Evolutionary conservation across 2,888 invertebrate genomes (phyloP).

Genomic region (Pomacea canaliculata): DNA sequence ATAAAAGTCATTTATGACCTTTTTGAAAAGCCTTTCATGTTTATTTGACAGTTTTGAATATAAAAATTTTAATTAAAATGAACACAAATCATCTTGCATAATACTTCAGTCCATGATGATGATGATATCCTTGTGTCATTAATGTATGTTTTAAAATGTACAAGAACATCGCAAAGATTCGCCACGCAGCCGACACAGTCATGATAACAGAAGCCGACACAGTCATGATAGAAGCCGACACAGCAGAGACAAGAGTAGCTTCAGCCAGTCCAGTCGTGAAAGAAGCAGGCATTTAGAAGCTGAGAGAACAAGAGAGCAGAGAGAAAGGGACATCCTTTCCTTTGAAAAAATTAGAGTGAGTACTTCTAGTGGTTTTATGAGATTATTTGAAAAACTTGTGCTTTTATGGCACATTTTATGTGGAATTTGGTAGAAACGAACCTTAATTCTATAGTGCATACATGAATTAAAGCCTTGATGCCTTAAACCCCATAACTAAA

Average conservation of each 20-base stretch:
- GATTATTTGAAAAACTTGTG: neutral
- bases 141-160: neutral
- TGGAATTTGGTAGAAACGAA: neutral
- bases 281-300: slow-evolving; percentile 26
- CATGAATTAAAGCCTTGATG: too few relatives aligned
- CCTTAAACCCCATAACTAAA: too few relatives aligned
- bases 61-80: too few relatives aligned
- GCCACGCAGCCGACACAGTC: neutral
- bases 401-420: neutral
- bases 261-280: slow-evolving; percentile 24
- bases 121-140: too few relatives aligned
- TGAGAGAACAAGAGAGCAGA: slow-evolving; percentile 23
- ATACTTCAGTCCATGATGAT: too few relatives aligned
- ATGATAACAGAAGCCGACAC: neutral
- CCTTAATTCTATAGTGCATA: too few relatives aligned
- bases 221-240: slow-evolving; percentile 30
- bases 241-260: slow-evolving; percentile 26
- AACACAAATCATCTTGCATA: too few relatives aligned
- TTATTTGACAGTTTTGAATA: too few relatives aligned
- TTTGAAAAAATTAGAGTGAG: slow-evolving; percentile 67
- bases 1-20: too few relatives aligned
- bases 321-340: slow-evolving; percentile 54
- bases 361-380: neutral
- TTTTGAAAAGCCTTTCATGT: too few relatives aligned
- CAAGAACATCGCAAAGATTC: neutral